Percentiles rank a stretch among this genome's conserved stretches.
Evolutionary conservation across 2,797 vertebrate species (phyloP).

Genomic region (Notamacropus eugenii): DNA sequence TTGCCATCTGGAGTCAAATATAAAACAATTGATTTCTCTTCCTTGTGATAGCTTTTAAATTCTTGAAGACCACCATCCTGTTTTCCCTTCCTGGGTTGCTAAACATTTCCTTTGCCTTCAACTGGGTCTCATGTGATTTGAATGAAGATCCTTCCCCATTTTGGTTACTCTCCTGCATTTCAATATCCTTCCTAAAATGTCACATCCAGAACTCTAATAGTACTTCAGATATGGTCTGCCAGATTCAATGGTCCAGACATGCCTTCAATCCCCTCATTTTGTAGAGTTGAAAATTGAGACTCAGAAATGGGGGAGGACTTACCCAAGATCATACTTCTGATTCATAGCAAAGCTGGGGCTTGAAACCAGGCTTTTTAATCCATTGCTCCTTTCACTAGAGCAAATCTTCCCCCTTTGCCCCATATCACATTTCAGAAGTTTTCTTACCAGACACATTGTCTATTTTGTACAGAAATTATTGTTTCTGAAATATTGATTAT

Average conservation of each 20-base stretch:
- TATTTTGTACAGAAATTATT: not conserved
- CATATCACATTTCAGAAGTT: not conserved
- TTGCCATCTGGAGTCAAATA: not conserved
- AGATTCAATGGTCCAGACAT: not conserved
- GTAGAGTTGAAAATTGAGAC: no score
- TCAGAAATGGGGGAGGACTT: not conserved
- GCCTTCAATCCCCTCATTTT: not conserved
- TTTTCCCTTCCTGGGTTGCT: not conserved
- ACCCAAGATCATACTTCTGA: accelerated
- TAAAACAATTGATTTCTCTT: not conserved
- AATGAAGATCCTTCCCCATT: not conserved
- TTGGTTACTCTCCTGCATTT: not conserved
- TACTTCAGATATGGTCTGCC: not conserved
- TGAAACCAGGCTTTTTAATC: not conserved
- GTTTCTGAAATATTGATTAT: not conserved
- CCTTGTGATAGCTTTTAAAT: not conserved
- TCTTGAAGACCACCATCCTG: not conserved
- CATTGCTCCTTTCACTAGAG: not conserved
- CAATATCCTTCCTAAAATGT: not conserved
- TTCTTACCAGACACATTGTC: not conserved
- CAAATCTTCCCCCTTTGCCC: no score
- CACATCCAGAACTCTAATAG: not conserved
- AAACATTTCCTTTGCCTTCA: not conserved
- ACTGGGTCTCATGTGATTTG: not conserved
- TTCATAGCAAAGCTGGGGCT: not conserved